Base-by-base conservation (phyloP, 2,888 invertebrate species). In the Epinotia ramella region DNA sequence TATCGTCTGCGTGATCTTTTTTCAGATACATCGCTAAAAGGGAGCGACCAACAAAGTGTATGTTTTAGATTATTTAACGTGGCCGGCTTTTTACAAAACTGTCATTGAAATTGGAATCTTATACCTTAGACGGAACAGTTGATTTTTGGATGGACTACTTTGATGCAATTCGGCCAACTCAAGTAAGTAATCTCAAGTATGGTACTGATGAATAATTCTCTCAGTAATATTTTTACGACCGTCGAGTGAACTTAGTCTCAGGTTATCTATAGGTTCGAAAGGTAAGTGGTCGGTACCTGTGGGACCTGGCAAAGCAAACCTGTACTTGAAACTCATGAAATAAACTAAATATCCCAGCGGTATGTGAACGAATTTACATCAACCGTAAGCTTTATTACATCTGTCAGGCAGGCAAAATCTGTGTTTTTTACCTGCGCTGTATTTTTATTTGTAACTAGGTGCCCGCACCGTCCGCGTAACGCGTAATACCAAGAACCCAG, bases 291-390 rank as follows among this genome's bases (percentile, higher is more conserved):
- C 44, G 18, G 72, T 16, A 49, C 74, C 59, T 28, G 16, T 24
- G 64, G 74, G 70, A 70, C 28, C 16, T n/a, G 59, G 70, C 57
- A 63, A 68, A 75, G 69, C 59, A 69, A 75, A 65, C 49, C 63
- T 64, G 49, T 68, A 18, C 68, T 68, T 57, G 33, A 70, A 53
- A 46, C 18, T 44, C 20, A 44, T 6, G 4, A 59, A 6, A 59
- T 59, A 59, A 59, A 59, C 13, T 59, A 28, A 57, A 57, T 18
- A 24, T 59, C 4, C 28, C 28, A 28, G 13, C 59, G 28, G 28
- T 24, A 59, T 12, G 13, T 24, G 13, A 33, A 18, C 57, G 57
- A 24, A 11, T 24, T 49, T 16, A 49, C 2, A 49, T 49, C 16
- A 49, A 16, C 16, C 4, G 3, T 40, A 40, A 40, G 16, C 16